Evolutionary conservation across 2,888 invertebrate genomes (phyloP).

Genomic region (Nomada ferruginata): DNA sequence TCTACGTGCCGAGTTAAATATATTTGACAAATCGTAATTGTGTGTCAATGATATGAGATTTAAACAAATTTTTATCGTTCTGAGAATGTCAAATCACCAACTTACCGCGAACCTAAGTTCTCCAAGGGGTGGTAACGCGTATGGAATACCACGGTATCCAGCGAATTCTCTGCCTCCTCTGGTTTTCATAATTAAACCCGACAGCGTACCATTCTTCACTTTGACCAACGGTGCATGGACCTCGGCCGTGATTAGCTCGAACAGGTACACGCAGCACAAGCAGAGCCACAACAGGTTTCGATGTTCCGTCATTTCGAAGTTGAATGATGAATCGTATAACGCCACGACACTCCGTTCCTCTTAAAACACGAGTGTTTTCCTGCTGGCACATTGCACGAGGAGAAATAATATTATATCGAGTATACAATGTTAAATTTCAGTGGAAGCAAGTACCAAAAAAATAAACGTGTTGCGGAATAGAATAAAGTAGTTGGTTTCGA

Average conservation of each 20-base stretch:
- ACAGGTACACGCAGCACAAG: conserved; percentile 21
- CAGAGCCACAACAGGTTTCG: conserved; percentile 15
- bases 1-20: no score
- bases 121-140: conserved; percentile 87
- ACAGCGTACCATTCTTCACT: conserved; percentile 85
- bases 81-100: neutral
- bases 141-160: conserved; percentile 88
- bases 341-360: neutral
- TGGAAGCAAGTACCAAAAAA: no score
- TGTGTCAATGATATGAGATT: no score
- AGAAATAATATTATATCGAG: neutral
- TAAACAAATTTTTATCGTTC: neutral
- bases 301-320: neutral
- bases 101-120: conserved; percentile 88
- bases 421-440: no score
- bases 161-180: conserved; percentile 86
- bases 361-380: neutral
- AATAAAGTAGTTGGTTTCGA: neutral
- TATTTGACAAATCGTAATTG: no score
- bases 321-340: neutral
- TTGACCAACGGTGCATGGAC: conserved; percentile 79
- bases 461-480: neutral
- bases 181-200: conserved; percentile 86
- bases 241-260: conserved; percentile 57
- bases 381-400: neutral